A percentile compares a stretch with the other conserved stretches of the same genome.
phyloP scores from a whole-genome alignment of 2,888 invertebrate genomes.

The Tachina fera region DNA sequence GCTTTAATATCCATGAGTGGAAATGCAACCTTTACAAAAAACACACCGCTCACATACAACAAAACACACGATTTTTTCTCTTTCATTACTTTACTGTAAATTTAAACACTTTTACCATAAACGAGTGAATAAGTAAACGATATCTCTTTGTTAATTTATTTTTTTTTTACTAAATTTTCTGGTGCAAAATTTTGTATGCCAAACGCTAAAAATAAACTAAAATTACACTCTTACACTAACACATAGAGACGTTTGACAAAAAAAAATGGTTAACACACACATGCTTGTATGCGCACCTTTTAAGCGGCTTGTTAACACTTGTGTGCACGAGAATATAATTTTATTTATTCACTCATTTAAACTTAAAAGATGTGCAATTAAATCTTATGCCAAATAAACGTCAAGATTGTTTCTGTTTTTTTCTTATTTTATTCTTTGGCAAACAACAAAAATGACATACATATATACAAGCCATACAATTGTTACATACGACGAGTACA shows the following conservation, averaged over 20 bases:
- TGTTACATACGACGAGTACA: conserved; percentile 4
- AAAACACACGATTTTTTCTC: background rate
- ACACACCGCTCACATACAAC: background rate
- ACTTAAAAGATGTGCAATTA: conserved; percentile 66
- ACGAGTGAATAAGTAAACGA: conserved; percentile 26
- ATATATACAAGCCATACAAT: conserved; percentile 7
- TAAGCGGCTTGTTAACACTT: conserved; percentile 43
- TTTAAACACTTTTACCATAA: conserved; percentile 3
- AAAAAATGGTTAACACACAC: conserved; percentile 29
- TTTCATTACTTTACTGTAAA: background rate
- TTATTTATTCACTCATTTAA: conserved; percentile 43
- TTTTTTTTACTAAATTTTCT: conserved; percentile 5
- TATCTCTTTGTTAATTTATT: conserved; percentile 44
- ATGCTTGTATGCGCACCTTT: background rate
- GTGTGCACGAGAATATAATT: conserved; percentile 18
- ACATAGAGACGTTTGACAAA: background rate
- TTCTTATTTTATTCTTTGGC: conserved; percentile 46
- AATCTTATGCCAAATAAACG: conserved; percentile 70
- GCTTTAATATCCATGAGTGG: too few species aligned
- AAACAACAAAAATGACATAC: conserved; percentile 64
- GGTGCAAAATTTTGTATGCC: conserved; percentile 49
- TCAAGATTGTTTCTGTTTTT: conserved; percentile 53
- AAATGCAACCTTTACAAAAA: too few species aligned
- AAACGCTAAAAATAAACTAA: conserved; percentile 57
- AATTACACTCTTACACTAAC: conserved; percentile 17